Base-by-base conservation (phyloP, 1,140 invertebrate genomes). In the Bombus breviceps region DNA sequence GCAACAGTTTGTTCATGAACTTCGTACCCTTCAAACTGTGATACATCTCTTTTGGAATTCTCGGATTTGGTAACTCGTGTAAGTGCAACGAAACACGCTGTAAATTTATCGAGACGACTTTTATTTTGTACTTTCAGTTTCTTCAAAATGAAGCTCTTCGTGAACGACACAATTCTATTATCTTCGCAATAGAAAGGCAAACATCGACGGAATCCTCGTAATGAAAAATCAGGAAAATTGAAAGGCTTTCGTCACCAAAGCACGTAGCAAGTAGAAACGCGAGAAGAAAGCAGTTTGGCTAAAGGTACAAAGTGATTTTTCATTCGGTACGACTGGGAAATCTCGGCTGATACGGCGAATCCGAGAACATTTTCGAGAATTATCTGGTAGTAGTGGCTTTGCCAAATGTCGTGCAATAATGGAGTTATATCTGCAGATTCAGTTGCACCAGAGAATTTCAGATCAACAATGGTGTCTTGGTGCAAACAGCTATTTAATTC, bases 321-420 rank as follows among this genome's bases (percentile, higher is more conserved):
- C 86, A 88, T 18, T 43, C 37, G 43, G 66, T 74, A 90, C 79
- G 86, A 81, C 66, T 41, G 15, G 80, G 41, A 74, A 90, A 88
- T 88, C 83, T 84, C 81, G 72, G 12, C 43, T 53, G 72, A 79
- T 77, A 83, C 47, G 79, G 86, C 39, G 68, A 77, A 81, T 76
- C 57, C 71, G 62, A 18, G 74, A 88, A 88, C 79, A 88, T 86
- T 82, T 88, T 90, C 69, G 89, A 77, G 57, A 88, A 90, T 76
- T 86, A 79, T 82, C 72, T 64, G n/a, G 59, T 43, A 64, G 77
- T 68, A 53, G 75, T 41, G 86, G 73, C 73, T 88, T 68, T 88
- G 89, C 89, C 89, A 90, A 90, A 90, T 90, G 89, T 73, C 85
- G 86, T 66, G 89, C 68, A 86, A 86, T 90, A 90, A 89, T 78